Percentiles rank a stretch among this genome's conserved stretches.
Evolutionary conservation across 1,140 invertebrate species (phyloP).

Genomic region (Ooceraea biroi): DNA sequence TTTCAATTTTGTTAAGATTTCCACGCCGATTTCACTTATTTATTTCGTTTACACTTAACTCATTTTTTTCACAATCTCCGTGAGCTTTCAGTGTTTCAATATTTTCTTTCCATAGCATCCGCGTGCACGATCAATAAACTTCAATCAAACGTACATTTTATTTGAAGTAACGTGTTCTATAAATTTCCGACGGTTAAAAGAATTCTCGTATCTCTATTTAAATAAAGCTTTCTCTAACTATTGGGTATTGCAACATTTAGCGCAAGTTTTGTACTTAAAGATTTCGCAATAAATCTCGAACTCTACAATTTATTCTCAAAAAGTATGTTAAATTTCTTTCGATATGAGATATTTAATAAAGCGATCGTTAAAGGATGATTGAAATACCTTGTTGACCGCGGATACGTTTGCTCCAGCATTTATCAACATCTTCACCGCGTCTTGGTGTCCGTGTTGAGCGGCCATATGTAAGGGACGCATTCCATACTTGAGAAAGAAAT

Average conservation of each 20-base stretch:
- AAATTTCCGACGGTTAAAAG: neutral
- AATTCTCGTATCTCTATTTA: neutral
- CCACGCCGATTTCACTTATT: neutral
- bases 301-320: neutral
- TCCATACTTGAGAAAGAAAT: conserved; percentile 88
- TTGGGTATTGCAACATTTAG: neutral
- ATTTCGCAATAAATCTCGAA: neutral
- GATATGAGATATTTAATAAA: neutral
- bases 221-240: neutral
- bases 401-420: conserved; percentile 91
- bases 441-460: conserved; percentile 92
- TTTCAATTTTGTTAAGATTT: conserved; percentile 37
- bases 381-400: conserved; percentile 91
- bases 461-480: conserved; percentile 94
- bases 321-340: neutral
- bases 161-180: neutral
- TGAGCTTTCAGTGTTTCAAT: conserved; percentile 18
- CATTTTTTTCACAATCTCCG: conserved; percentile 16
- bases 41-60: neutral
- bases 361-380: conserved; percentile 14
- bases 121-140: conserved; percentile 40
- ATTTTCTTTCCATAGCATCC: neutral
- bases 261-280: conserved; percentile 7
- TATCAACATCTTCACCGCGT: conserved; percentile 91
- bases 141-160: conserved; percentile 28